Base-by-base conservation (phyloP, 2,113 vertebrate genomes). In the Phrynocephalus versicolor region DNA sequence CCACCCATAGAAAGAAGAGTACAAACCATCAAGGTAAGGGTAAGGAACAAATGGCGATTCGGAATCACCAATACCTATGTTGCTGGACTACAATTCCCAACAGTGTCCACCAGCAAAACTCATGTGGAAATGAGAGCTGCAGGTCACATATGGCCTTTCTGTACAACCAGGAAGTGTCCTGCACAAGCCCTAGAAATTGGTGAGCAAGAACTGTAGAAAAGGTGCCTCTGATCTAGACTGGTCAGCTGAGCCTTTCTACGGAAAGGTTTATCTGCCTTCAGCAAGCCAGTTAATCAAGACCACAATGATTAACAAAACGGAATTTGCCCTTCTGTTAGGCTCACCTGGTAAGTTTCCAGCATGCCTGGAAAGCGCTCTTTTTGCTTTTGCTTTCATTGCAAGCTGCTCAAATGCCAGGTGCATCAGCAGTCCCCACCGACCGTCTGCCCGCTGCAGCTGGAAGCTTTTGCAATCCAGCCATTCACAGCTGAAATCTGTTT, bases 231-330 rank as follows among this genome's bases (percentile, higher is more conserved):
- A 57, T 19, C 2, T 64, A 62, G 69, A 18, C 10, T 71, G 37
- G 69, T 80, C 27, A 4, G 39, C 51, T 58, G 30, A 35, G 23
- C 3, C 39, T 64, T 73, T n/a, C 51, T 23, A 27, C 7, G 73
- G 41, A 80, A 73, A 12, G 23, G 5, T 25, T 51, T 62, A 80
- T 73, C 73, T 85, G 67, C 67, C 58, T 21, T 62, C 72, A n/a
- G 58, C 55, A 72, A 80, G 69, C 37, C 57, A 64, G 21, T 73
- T 80, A 85, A 85, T 71, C 21, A 51, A 73, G 57, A 80, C 39
- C 69, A 85, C 58, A 73, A 73, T 73, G 77, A 85, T 80, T 80
- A 80, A 85, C 77, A 39, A 27, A 73, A 72, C 80, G 39, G 77
- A 85, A 73, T 85, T 73, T 80, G 69, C 58, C 58, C 69, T 73